These are phyloP conservation scores for Grapholita molesta DNA, from an alignment of 1,140 invertebrate genomes.

Conservation along the genomic window DNA sequence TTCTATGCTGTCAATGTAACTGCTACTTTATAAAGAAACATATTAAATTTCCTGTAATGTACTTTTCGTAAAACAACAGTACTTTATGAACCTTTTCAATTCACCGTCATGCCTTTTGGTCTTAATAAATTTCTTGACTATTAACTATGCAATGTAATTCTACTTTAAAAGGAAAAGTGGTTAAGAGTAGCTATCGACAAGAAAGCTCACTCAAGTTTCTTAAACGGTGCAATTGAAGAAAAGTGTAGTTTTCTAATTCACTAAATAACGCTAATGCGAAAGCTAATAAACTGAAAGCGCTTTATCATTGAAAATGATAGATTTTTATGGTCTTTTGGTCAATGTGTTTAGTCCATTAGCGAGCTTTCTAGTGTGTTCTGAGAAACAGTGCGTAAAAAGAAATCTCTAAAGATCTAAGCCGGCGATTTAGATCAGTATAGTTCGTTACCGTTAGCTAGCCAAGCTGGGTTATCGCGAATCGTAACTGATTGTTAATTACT, in stretches of 20 bases:
- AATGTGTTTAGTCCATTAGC: neutral
- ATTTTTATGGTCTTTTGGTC: neutral
- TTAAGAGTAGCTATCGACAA: neutral
- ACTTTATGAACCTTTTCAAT: neutral
- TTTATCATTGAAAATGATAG: neutral
- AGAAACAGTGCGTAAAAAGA: slow-evolving; percentile 2
- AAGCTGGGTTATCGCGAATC: neutral
- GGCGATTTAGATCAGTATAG: neutral
- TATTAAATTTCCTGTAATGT: too few species aligned
- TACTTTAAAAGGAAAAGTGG: neutral
- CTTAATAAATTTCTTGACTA: too few species aligned
- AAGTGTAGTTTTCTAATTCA: neutral
- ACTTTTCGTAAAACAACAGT: too few species aligned
- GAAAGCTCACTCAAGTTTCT: neutral
- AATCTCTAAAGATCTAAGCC: neutral
- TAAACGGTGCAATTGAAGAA: neutral
- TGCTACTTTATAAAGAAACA: too few species aligned
- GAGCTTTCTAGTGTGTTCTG: neutral
- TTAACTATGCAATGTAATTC: neutral
- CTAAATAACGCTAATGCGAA: neutral
- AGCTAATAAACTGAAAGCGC: neutral
- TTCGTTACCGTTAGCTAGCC: neutral
- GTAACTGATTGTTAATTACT: neutral
- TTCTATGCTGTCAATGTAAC: too few species aligned
- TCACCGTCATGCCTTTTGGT: neutral